These are phyloP conservation scores for Rhabdomys dilectus DNA, from an alignment of 2,113 vertebrate genomes.

Conservation along the genomic window DNA sequence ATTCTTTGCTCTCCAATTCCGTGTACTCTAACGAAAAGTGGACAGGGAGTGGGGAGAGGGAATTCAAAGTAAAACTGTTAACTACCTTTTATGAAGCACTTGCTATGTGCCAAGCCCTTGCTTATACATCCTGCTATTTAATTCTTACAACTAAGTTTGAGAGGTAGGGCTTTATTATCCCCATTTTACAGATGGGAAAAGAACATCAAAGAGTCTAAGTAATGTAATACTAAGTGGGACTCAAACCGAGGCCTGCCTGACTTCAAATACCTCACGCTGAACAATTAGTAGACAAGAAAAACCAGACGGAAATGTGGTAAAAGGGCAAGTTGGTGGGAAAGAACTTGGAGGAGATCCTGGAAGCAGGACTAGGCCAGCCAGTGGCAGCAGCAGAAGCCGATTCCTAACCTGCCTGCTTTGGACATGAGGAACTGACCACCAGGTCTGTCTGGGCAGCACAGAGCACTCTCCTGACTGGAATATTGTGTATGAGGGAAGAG, in stretches of 20 bases:
- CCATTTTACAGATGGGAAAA: slow-evolving; percentile 61
- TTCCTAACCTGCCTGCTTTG: not conserved
- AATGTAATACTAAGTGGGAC: slow-evolving; percentile 36
- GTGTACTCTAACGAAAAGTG: not conserved
- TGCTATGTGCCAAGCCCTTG: slow-evolving; percentile 30
- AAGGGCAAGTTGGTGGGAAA: slow-evolving; percentile 24
- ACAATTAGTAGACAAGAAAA: slow-evolving; percentile 65
- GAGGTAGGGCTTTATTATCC: slow-evolving; percentile 47
- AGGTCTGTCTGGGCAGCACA: not conserved
- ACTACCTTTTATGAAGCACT: slow-evolving; percentile 30
- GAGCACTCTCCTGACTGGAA: not conserved
- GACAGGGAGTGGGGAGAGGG: slow-evolving; percentile 21
- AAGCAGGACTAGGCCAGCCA: not conserved
- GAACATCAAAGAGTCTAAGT: slow-evolving; percentile 56
- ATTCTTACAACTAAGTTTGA: slow-evolving; percentile 7
- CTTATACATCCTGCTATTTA: slow-evolving; percentile 60
- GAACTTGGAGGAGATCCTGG: not conserved
- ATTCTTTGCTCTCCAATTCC: slow-evolving; percentile 12
- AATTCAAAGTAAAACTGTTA: slow-evolving; percentile 44
- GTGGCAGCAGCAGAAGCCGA: not conserved
- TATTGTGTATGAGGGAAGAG: not conserved
- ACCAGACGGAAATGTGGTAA: slow-evolving; percentile 55
- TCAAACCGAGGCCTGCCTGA: slow-evolving; percentile 43
- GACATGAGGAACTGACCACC: not conserved
- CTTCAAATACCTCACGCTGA: slow-evolving; percentile 40